These are phyloP conservation scores for Trissolcus brochymenae DNA, from an alignment of 2,888 invertebrate genomes.

Conservation along the genomic window DNA sequence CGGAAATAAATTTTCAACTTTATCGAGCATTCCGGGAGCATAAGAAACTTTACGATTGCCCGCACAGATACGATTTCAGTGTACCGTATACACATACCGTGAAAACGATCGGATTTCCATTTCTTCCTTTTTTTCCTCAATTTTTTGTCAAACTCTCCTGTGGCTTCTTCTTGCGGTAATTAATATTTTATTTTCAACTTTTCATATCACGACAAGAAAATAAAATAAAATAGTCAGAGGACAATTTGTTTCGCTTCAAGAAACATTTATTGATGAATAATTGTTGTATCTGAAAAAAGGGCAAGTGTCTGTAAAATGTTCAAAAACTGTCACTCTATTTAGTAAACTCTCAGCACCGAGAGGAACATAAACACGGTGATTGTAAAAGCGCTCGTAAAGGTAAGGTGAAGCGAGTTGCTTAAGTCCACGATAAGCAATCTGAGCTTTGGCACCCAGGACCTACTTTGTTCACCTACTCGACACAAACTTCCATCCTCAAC, in stretches of 20 bases:
- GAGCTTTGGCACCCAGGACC: conserved; percentile 28
- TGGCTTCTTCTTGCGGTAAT: no score
- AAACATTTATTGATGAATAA: background rate
- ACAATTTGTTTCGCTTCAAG: no score
- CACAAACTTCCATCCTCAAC: conserved; percentile 37
- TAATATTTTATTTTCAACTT: no score
- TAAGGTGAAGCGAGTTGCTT: conserved; percentile 43
- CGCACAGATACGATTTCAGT: conserved; percentile 35
- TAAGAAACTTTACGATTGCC: conserved; percentile 50
- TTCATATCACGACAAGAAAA: no score
- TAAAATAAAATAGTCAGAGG: no score
- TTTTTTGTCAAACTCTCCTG: conserved; percentile 23
- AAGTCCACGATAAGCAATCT: conserved; percentile 32
- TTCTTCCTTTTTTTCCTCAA: conserved; percentile 30
- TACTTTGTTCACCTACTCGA: conserved; percentile 55
- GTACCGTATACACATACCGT: conserved; percentile 15
- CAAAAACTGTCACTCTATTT: background rate
- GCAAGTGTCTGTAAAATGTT: background rate
- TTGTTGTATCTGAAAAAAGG: background rate
- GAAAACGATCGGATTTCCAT: conserved; percentile 49
- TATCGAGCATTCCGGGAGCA: conserved; percentile 40
- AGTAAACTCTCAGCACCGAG: conserved; percentile 12
- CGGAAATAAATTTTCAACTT: conserved; percentile 46
- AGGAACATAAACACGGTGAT: conserved; percentile 45
- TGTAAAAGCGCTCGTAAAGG: conserved; percentile 39